These are phyloP conservation scores for Scatophagus argus DNA, from an alignment of 2,113 vertebrate genomes.

Conservation along the genomic window DNA sequence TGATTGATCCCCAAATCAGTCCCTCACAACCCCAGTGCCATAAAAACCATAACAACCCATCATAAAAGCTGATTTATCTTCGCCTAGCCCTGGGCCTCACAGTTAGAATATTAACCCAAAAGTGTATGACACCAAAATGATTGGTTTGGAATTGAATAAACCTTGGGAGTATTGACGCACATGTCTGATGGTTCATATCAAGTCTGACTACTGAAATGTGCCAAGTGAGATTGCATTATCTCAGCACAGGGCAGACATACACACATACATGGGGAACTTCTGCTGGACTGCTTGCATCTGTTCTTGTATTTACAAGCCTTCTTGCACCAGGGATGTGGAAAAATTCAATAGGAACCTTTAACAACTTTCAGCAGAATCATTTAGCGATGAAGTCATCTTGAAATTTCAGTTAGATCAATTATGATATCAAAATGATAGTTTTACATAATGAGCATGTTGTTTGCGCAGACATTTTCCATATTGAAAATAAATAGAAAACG, in stretches of 20 bases:
- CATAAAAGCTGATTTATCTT: constrained; percentile 85
- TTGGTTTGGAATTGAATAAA: constrained; percentile 83
- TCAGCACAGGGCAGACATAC: constrained; percentile 26
- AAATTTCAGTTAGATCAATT: not conserved
- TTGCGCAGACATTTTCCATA: not conserved
- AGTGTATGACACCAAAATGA: constrained; percentile 81
- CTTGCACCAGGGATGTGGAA: not conserved
- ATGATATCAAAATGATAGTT: not conserved
- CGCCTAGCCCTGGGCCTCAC: constrained; percentile 63
- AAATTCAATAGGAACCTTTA: not conserved
- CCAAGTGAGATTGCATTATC: constrained; percentile 54
- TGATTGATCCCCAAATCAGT: constrained; percentile 86
- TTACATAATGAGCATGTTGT: not conserved
- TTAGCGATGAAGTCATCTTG: not conserved
- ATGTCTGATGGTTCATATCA: constrained; percentile 74
- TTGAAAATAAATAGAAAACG: not conserved
- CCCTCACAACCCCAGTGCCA: constrained; percentile 76
- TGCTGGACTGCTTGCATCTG: constrained; percentile 11
- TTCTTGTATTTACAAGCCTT: constrained; percentile 18
- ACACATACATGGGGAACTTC: constrained; percentile 23
- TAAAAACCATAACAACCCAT: constrained; percentile 84
- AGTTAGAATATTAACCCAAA: constrained; percentile 85
- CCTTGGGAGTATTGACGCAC: constrained; percentile 72
- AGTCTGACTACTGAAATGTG: constrained; percentile 67
- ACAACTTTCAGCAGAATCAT: not conserved